These are phyloP conservation scores for Hylomyscus alleni DNA, from an alignment of 2,797 vertebrate genomes.

Conservation along the genomic window DNA sequence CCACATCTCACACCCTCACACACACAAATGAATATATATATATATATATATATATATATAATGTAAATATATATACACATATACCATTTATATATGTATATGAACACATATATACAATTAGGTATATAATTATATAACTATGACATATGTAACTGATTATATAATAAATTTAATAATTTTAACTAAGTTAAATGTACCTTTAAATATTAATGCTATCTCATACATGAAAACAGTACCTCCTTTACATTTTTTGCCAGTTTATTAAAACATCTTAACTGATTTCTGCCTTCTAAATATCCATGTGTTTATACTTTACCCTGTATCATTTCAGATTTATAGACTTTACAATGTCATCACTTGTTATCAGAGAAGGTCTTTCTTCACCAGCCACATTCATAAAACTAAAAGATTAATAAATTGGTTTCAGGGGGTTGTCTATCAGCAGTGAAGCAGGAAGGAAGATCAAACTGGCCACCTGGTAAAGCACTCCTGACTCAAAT, in stretches of 20 bases:
- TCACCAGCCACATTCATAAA: slow-evolving; percentile 45
- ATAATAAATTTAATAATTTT: slow-evolving; percentile 14
- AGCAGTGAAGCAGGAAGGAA: background rate
- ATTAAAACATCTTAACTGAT: slow-evolving; percentile 33
- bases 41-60: background rate
- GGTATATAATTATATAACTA: background rate
- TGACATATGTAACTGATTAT: background rate
- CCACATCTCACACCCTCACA: background rate
- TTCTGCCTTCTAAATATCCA: background rate
- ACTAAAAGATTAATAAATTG: background rate
- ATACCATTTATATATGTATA: background rate
- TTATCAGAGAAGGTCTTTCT: background rate
- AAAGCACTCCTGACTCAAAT: background rate
- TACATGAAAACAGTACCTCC: slow-evolving; percentile 16
- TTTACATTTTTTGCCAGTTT: slow-evolving; percentile 5
- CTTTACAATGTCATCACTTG: slow-evolving; percentile 7
- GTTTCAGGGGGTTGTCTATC: background rate
- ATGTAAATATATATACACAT: background rate
- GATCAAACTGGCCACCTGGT: background rate
- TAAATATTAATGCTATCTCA: slow-evolving; percentile 8
- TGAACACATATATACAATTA: background rate
- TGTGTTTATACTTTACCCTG: background rate
- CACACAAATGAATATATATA: background rate
- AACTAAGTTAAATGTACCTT: background rate
- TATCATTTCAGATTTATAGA: background rate